phyloP scores from a whole-genome alignment of 30 jellyfish, hydroid and myxozoan genomes.

The Aurelia aurita region DNA sequence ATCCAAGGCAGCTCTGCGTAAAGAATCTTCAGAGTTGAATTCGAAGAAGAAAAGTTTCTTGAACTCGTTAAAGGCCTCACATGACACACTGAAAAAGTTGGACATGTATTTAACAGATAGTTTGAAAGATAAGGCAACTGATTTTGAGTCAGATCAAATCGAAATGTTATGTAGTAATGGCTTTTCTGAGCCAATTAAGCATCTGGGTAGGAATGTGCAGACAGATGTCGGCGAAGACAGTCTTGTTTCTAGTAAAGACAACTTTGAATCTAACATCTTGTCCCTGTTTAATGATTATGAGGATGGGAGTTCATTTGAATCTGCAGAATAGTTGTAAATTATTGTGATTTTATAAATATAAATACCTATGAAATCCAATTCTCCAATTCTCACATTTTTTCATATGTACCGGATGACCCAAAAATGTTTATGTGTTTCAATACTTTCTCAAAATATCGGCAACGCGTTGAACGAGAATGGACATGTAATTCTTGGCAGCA shows the following conservation, averaged over 20 bases:
- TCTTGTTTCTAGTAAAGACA: background rate
- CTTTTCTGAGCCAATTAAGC: background rate
- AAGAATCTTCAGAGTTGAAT: constrained; percentile 1
- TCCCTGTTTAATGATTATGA: background rate
- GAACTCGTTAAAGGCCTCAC: constrained; percentile 13
- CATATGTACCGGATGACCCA: background rate
- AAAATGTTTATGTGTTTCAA: background rate
- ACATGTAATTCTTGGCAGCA: no score
- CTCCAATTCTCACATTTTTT: background rate
- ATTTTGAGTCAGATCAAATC: background rate
- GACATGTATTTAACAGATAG: background rate
- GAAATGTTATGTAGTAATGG: background rate
- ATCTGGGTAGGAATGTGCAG: background rate
- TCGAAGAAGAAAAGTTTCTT: constrained; percentile 13
- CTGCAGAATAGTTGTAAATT: no score
- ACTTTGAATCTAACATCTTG: background rate
- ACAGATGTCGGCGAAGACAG: background rate
- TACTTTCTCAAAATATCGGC: no score
- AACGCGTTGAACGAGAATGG: no score
- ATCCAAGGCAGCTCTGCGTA: background rate
- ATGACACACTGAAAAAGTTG: background rate
- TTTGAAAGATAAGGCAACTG: background rate
- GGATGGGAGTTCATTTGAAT: background rate
- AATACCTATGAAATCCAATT: no score
- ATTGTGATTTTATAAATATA: no score